Conservation (phyloP, 2,113 vertebrate species). For the Terrapene triunguis region DNA sequence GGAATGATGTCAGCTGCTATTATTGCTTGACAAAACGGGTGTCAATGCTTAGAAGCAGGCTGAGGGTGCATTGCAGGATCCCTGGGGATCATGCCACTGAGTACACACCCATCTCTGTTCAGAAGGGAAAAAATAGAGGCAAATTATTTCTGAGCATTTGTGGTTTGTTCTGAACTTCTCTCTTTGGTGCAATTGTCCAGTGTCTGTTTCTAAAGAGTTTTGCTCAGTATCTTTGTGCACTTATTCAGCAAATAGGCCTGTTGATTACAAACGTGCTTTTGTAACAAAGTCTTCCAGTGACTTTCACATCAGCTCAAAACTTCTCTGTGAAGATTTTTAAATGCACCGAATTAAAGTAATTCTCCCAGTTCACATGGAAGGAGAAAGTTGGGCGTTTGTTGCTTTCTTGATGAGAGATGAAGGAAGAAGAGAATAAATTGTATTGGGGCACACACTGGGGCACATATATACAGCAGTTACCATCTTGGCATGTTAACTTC, state of each 20-base stretch:
- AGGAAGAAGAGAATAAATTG: conserved; percentile 31
- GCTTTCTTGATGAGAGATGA: conserved; percentile 49
- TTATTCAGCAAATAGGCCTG: not conserved
- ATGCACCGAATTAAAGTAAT: conserved; percentile 14
- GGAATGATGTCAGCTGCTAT: not conserved
- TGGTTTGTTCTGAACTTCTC: not conserved
- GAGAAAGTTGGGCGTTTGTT: not conserved
- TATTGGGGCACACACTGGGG: conserved; percentile 35
- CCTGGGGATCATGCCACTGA: not conserved
- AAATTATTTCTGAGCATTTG: not conserved
- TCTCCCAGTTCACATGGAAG: conserved; percentile 47
- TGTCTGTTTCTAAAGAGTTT: conserved; percentile 6
- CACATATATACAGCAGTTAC: conserved; percentile 23
- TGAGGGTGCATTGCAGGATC: not conserved
- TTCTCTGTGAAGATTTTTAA: conserved; percentile 23
- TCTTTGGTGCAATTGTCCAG: not conserved
- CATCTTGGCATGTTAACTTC: conserved; percentile 18
- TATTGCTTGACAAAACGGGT: not conserved
- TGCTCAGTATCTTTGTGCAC: not conserved
- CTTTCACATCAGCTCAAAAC: conserved; percentile 20
- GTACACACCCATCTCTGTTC: not conserved
- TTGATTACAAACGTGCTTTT: not conserved
- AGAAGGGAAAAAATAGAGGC: not conserved
- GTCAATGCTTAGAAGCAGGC: not conserved
- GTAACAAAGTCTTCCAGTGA: not conserved